Base-by-base conservation (phyloP, 2,888 invertebrate species). In the Dasysyrphus albostriatus region DNA sequence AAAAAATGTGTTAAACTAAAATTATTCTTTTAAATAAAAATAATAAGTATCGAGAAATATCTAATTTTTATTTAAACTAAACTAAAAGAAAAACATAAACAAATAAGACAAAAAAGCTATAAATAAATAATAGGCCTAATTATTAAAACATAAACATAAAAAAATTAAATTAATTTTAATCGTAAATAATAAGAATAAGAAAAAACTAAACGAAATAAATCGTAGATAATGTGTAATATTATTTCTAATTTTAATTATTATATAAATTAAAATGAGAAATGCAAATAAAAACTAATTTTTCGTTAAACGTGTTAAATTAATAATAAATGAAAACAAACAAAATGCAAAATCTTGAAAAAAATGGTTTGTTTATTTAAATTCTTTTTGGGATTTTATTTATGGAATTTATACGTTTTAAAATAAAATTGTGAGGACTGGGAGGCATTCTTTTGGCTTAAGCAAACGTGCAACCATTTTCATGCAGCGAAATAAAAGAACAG, bases 261-360 rank as follows among this genome's bases (percentile, higher is more conserved):
- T 78, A 69, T 83, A 72, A 83, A 87, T 54, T 79, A 75, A 85
- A 69, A 83, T 87, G 87, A 78, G 67, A 87, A 83, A 83, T 83
- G 87, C 75, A 87, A 87, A 75, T 75, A 82, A 87, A 59, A 87
- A 87, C 85, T 85, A 85, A 77, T 82, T 85, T 84, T 87, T 87
- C 87, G 87, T 87, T 87, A 87, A 87, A 87, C 83, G 87, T 87
- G 87, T 87, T 87, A 87, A 83, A 79, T 70, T 87, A 83, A 87
- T 87, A 83, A 87, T 81, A 85, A 87, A 87, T 61, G 76, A 84
- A 83, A 85, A 78, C 77, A 78, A 85, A 78, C 72, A 81, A 84
- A 81, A 70, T 85, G 77, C 70, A 85, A 85, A 85, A 78, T 85
- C 82, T 74, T 73, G 47, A 72, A 84, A 75, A 70, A 63, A 42